Evolutionary conservation across 2,797 vertebrate species (phyloP).

Genomic region (Petrocephalus schoutedeni): DNA sequence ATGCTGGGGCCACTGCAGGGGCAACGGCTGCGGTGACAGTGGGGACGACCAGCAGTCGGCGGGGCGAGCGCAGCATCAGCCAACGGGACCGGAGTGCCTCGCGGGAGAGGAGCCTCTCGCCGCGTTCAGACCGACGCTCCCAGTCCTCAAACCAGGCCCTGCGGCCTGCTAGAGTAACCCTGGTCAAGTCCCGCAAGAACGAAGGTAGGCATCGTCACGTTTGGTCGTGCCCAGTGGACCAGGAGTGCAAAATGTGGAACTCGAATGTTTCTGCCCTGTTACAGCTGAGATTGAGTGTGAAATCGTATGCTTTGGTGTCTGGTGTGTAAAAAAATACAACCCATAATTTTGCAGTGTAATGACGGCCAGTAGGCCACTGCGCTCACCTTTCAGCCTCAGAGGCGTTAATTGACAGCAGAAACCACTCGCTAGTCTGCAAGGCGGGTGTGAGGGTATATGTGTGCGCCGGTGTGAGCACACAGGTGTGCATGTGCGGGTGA

Average conservation of each 20-base stretch:
- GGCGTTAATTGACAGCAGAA: not conserved
- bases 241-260: not conserved
- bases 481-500: not conserved
- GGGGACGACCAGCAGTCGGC: constrained; percentile 50
- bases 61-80: constrained; percentile 47
- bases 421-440: constrained; percentile 5
- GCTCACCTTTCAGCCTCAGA: not conserved
- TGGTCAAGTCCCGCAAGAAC: constrained; percentile 95
- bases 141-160: constrained; percentile 80
- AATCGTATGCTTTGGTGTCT: not conserved
- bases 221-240: not conserved
- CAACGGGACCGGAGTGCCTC: constrained; percentile 74
- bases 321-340: not conserved
- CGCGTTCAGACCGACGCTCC: constrained; percentile 82
- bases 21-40: constrained; percentile 54
- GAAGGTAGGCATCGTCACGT: constrained; percentile 80
- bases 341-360: not conserved
- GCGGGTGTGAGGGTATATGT: not conserved
- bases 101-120: constrained; percentile 86
- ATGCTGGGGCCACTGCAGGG: constrained; percentile 66
- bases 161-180: constrained; percentile 90
- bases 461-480: not conserved
- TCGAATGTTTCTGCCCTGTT: not conserved
- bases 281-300: not conserved
- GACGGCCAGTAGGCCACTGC: not conserved